These are phyloP conservation scores for Rhinogobio ventralis DNA, from an alignment of 2,797 vertebrate species.

Conservation along the genomic window DNA sequence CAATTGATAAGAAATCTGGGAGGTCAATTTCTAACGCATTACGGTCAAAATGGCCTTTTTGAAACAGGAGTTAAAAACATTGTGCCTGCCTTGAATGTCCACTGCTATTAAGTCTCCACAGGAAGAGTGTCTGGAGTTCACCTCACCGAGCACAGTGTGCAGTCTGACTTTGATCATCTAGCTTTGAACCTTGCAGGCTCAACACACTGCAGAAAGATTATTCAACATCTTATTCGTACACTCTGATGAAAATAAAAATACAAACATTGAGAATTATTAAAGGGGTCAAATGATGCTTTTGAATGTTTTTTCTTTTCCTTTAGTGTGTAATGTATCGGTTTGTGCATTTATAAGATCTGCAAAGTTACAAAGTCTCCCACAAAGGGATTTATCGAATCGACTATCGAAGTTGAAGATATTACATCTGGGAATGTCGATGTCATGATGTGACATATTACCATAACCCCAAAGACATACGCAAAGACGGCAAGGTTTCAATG, in stretches of 20 bases:
- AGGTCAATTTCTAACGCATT: slow-evolving; percentile 41
- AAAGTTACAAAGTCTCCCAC: neutral
- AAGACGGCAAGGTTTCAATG: neutral
- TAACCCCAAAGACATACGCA: neutral
- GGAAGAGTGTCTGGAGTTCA: slow-evolving; percentile 11
- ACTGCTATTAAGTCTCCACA: slow-evolving; percentile 15
- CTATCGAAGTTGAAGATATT: neutral
- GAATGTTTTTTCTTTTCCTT: neutral
- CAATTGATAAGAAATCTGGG: slow-evolving; percentile 63
- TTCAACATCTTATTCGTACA: slow-evolving; percentile 22
- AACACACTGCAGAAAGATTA: slow-evolving; percentile 35
- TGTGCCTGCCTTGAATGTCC: slow-evolving; percentile 38
- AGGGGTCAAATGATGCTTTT: neutral
- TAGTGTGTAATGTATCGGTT: neutral
- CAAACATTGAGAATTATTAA: neutral
- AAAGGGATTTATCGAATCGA: neutral
- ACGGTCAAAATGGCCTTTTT: slow-evolving; percentile 3
- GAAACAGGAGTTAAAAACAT: slow-evolving; percentile 38
- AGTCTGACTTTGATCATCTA: slow-evolving; percentile 61
- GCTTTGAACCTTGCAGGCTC: slow-evolving; percentile 47
- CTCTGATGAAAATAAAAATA: slow-evolving; percentile 29
- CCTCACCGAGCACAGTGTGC: slow-evolving; percentile 56
- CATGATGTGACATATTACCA: neutral
- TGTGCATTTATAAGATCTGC: neutral
- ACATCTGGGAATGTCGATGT: neutral